Evolutionary conservation across 2,888 invertebrate species (phyloP).

Genomic region (Doris montereyensis): DNA sequence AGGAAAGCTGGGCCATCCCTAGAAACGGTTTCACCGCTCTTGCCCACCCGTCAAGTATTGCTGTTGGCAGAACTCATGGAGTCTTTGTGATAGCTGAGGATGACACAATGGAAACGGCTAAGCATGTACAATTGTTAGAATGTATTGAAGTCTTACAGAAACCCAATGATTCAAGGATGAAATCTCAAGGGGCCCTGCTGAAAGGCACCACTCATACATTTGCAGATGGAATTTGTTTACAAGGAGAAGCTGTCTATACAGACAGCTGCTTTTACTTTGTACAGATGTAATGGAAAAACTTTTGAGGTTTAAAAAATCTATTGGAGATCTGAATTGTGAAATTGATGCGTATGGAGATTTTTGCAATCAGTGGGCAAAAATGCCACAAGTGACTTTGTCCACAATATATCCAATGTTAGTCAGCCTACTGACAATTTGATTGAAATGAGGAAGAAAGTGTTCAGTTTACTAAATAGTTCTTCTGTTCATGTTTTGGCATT

Average conservation of each 20-base stretch:
- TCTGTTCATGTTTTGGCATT: conserved; percentile 68
- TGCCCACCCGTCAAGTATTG: conserved; percentile 73
- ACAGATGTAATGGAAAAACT: conserved; percentile 67
- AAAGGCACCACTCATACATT: conserved; percentile 47
- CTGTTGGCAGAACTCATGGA: conserved; percentile 73
- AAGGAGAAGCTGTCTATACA: conserved; percentile 70
- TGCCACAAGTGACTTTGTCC: conserved; percentile 65
- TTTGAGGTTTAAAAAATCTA: conserved; percentile 61
- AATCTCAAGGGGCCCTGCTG: conserved; percentile 68
- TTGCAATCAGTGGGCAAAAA: conserved; percentile 71
- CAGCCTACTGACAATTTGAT: conserved; percentile 57
- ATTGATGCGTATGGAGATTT: conserved; percentile 75
- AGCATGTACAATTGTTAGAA: conserved; percentile 55
- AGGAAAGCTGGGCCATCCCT: conserved; percentile 55
- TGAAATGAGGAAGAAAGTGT: conserved; percentile 63
- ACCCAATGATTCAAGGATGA: conserved; percentile 71
- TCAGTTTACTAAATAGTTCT: conserved; percentile 60
- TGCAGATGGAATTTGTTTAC: conserved; percentile 50
- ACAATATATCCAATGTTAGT: conserved; percentile 64
- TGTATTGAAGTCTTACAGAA: conserved; percentile 74
- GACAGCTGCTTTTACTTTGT: conserved; percentile 74
- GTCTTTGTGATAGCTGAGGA: conserved; percentile 72
- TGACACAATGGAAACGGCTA: conserved; percentile 46
- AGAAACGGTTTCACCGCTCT: conserved; percentile 72
- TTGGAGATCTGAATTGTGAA: conserved; percentile 71